Evolutionary conservation across 2,888 invertebrate genomes (phyloP), one percentile per base, ranked within the genome.

Genomic region (Acrobasis consociella): DNA sequence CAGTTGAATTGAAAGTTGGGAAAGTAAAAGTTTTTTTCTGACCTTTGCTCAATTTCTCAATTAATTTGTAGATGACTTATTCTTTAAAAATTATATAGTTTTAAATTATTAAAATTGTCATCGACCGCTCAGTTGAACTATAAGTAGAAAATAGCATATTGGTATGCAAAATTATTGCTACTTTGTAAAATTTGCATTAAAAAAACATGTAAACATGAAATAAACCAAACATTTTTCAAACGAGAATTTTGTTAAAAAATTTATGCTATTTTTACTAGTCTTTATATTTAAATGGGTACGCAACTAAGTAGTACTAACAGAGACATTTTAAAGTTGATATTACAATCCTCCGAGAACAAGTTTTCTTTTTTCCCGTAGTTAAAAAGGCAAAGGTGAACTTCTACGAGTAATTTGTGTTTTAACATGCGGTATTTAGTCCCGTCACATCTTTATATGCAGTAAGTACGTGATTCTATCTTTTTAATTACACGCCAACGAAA

Each of bases 401-500:
- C 22, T 56, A 31, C 7, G 22, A 22, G 22, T 31, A 46, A 56
- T 38, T 15, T 46, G 56, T 56, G 17, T 56, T 38, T 56, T 56
- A 56, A 16, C 16, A 11, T 42, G 39, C 5, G 5, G 39, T 39
- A 15, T 56, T 56, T 42, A 42, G 56, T 42, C 22, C 13, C 55
- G 17, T 55, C 55, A 55, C 42, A 46, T 56, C 56, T 56, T 56
- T 42, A 16, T 38, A 53, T 53, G 53, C 38, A 38, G 38, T 55
- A 22, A 56, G 22, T 42, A 42, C 7, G 56, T 46, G 56, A 56
- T 56, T 56, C 16, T 56, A 56, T 56, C 60, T 39, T 51, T 22
- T 51, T 60, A 60, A 60, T 60, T 60, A 51, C 60, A 60, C 50
- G 38, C 9, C 50, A 17, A 60, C 38, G 31, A 61, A 61, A 53